Base-by-base conservation (phyloP, 2,797 vertebrate species). In the Cyclopterus lumpus region DNA sequence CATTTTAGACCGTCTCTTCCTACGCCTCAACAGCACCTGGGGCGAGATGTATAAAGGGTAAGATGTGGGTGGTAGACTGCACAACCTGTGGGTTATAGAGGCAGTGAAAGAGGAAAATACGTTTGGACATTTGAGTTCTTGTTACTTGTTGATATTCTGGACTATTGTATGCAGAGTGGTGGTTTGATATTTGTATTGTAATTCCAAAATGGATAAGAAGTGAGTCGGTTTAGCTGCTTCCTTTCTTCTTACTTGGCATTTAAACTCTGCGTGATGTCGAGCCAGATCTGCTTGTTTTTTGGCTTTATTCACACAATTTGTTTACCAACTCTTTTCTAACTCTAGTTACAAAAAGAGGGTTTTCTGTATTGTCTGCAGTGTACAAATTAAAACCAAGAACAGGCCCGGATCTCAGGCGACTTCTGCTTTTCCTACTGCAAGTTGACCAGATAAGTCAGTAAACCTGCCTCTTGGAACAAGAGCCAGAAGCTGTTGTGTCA, bases 1-100 rank as follows among this genome's bases (percentile, higher is more conserved):
- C 1, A 0, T 65, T 65, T 36, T 9, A 36, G 36, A 62, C 72
- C 9, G 67, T 68, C 63, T 81, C 34, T 24, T 67, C 67, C 64
- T 22, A 16, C 57, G 48, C 8, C 38, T 73, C 24, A 71, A 53
- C 5, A 0, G 66, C 18, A n/a, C n/a, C 34, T 30, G 7, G 22
- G 6, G 32, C 18, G 22, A 36, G 16, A 38, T 40, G 2, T 48
- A 14, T 0, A 24, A 59, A 58, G 24, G 42, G 22, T 48, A 18
- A 48, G 28, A 2, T 30, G 22, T 26, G n/a, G 6, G 26, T 22
- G 26, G 20, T 44, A 34, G 18, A 22, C 10, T 57, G 38, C 22
- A 48, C 60, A 24, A 16, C 8, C 7, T 53, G 46, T 14, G 32
- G 59, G 18, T 71, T 18, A 22, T 8, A 40, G 32, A 51, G 32